Evolutionary conservation across 2,797 vertebrate genomes (phyloP).

Genomic region (Chloroceryle inda): DNA sequence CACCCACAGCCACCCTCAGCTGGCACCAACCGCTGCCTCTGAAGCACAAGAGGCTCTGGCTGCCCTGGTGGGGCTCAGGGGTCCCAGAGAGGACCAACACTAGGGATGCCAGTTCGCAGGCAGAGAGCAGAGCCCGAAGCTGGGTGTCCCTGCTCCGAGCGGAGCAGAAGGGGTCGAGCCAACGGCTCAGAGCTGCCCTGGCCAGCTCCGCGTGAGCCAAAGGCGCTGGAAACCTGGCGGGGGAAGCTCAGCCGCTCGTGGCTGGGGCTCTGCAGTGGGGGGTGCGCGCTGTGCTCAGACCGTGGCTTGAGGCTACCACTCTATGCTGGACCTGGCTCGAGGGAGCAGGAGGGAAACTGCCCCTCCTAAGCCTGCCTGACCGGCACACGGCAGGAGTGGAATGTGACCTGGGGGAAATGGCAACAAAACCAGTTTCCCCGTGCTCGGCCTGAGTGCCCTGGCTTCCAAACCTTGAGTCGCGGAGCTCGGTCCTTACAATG

Average conservation of each 20-base stretch:
- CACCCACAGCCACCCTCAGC: fast-evolving
- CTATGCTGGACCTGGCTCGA: background rate
- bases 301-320: no score
- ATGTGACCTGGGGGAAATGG: background rate
- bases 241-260: background rate
- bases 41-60: background rate
- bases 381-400: background rate
- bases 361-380: background rate
- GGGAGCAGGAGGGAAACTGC: fast-evolving
- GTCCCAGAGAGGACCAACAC: background rate
- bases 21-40: fast-evolving
- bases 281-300: fast-evolving
- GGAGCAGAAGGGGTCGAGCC: background rate
- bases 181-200: background rate
- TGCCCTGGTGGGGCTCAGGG: background rate
- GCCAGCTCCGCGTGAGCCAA: background rate
- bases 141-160: fast-evolving
- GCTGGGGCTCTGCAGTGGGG: background rate
- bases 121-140: background rate
- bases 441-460: fast-evolving
- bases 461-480: background rate
- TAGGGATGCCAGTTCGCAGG: background rate
- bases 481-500: background rate
- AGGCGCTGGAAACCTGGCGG: fast-evolving
- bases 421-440: background rate